A percentile compares a stretch with the other conserved stretches of the same genome.
Evolutionary conservation across 2,113 vertebrate genomes (phyloP).

Genomic region (Pogonocichla stellata): DNA sequence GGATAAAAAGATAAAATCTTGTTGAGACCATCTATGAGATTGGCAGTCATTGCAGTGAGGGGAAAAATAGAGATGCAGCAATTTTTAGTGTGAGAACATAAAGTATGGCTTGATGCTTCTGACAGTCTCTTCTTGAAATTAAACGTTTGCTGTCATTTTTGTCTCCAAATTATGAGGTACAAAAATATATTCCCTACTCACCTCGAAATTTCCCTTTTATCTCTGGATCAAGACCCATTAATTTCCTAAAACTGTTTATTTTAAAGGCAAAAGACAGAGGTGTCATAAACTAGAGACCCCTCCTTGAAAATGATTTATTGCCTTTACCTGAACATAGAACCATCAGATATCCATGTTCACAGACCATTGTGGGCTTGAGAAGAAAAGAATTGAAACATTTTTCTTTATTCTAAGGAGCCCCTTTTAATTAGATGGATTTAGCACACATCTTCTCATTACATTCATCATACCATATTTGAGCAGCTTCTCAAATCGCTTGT

Average conservation of each 20-base stretch:
- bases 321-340: not conserved
- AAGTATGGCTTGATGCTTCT: not conserved
- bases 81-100: not conserved
- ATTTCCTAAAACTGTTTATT: not conserved
- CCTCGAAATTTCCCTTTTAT: not conserved
- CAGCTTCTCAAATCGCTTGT: constrained; percentile 53
- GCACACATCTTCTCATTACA: constrained; percentile 40
- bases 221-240: not conserved
- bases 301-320: not conserved
- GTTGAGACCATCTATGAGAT: not conserved
- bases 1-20: not conserved
- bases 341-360: not conserved
- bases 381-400: not conserved
- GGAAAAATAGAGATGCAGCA: not conserved
- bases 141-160: not conserved
- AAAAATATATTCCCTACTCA: not conserved
- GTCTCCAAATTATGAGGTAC: not conserved
- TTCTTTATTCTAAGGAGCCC: not conserved
- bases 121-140: constrained; percentile 12
- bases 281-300: not conserved
- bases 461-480: constrained; percentile 25
- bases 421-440: constrained; percentile 55
- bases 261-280: not conserved
- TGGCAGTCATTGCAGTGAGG: not conserved
- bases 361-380: not conserved